Conservation (phyloP, 2,888 invertebrate species). For the Dolichopus griseipennis region DNA sequence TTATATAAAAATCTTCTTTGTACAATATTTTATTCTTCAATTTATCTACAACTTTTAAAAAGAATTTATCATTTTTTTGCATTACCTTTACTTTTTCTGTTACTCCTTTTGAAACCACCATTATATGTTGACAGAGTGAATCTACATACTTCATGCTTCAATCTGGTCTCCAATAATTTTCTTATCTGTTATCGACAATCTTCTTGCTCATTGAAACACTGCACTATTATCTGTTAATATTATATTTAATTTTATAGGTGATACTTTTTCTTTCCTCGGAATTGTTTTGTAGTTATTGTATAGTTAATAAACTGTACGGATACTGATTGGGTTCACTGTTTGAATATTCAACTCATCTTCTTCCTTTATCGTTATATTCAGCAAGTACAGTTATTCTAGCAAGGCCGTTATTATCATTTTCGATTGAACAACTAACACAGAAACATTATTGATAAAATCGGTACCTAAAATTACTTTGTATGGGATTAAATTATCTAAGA, state of each 20-base stretch:
- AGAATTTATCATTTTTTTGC: too few relatives aligned
- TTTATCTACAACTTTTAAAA: too few relatives aligned
- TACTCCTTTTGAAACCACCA: too few relatives aligned
- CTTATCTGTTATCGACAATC: slow-evolving; percentile 25
- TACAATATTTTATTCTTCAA: too few relatives aligned
- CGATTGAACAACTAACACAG: neutral
- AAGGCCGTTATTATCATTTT: neutral
- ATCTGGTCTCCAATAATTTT: slow-evolving; percentile 27
- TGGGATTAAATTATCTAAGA: neutral
- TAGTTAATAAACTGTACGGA: neutral
- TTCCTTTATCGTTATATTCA: neutral
- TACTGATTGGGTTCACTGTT: too few relatives aligned
- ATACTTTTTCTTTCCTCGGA: neutral
- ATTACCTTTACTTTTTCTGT: too few relatives aligned
- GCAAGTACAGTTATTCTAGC: neutral
- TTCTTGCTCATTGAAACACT: slow-evolving; percentile 25
- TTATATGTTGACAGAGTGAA: too few relatives aligned
- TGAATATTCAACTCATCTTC: too few relatives aligned
- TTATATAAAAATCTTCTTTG: too few relatives aligned
- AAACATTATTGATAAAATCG: too few relatives aligned
- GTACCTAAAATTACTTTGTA: too few relatives aligned
- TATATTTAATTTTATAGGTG: neutral
- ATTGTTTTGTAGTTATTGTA: neutral
- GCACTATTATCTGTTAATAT: slow-evolving; percentile 20
- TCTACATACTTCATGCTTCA: too few relatives aligned